Evolutionary conservation across 1,140 invertebrate genomes (phyloP), one percentile per base, ranked within the genome.

Genomic region (Brachionus manjavacas): DNA sequence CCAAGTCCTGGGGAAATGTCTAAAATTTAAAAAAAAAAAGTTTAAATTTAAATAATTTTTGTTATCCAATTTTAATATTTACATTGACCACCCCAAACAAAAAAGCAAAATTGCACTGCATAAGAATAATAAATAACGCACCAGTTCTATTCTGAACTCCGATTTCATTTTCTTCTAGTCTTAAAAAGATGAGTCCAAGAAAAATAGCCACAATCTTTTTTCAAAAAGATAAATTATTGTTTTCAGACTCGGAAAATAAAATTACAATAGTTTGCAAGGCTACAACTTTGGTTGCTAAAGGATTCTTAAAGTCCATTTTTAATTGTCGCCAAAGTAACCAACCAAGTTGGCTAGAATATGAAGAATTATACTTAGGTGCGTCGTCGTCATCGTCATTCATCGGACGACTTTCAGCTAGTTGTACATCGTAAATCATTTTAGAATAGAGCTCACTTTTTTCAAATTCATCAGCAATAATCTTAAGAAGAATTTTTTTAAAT

Each of bases 141-240:
- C 96, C 96, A 88, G 97, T 97, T 84, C 98, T 95, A 88, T 98
- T 98, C 92, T 95, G 94, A 0, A 97, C 94, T 4, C 95, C 95
- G 86, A 95, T 93, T 89, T 96, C 93, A 86, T 94, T 92, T 41
- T 95, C 87, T 86, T 92, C 90, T 88, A 97, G 95, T 0, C 93
- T 92, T 87, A 94, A 94, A 89, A 96, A 99, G 81, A 98, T 93
- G 2, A 96, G 88, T 4, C 95, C 95, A 85, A 98, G 92, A 4
- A 97, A 88, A 8, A 95, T 87, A 4, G 94, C 93, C 4, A 96
- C 93, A 91, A 96, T 92, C 60, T 84, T 41, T n/a, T 41, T 46
- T 14, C 60, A n/a, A 28, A 25, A 4, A 20, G 20, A 43, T 76
- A 16, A 39, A 60, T 3, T 35, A 7, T 7, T 35, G 31, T 35